phyloP scores from a whole-genome alignment of 1,140 invertebrate genomes.

The Orius insidiosus region DNA sequence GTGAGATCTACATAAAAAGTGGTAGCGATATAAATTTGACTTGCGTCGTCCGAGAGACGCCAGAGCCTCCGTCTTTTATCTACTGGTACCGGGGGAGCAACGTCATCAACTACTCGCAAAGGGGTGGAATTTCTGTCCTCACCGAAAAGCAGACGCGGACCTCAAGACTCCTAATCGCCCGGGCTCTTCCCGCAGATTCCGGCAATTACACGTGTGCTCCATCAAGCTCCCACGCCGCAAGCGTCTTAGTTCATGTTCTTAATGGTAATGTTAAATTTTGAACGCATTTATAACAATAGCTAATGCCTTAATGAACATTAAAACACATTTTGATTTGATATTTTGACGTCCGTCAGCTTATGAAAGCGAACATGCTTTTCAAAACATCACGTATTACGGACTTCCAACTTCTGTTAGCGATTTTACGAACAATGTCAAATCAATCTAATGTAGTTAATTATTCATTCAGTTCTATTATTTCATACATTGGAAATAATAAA shows the following conservation, averaged over 20 bases:
- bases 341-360: not conserved
- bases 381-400: not conserved
- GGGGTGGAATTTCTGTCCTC: conserved; percentile 67
- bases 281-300: not conserved
- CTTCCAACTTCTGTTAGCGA: not conserved
- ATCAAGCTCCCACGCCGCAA: conserved; percentile 38
- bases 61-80: conserved; percentile 76
- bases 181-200: conserved; percentile 53
- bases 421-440: not conserved
- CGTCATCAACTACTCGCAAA: conserved; percentile 73
- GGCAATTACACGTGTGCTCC: conserved; percentile 79
- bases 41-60: conserved; percentile 66
- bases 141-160: conserved; percentile 72
- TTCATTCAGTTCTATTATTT: too few species aligned
- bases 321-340: not conserved
- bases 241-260: conserved; percentile 40
- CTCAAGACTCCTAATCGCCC: conserved; percentile 61
- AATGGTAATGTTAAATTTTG: conserved; percentile 30
- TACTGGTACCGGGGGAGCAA: conserved; percentile 72
- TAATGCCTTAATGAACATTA: not conserved
- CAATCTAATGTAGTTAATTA: too few species aligned
- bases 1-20: conserved; percentile 69
- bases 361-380: not conserved
- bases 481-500: too few species aligned
- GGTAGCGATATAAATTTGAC: conserved; percentile 82